phyloP scores from a whole-genome alignment of 1,140 invertebrate genomes.

The Zaprionus tsacasi region DNA sequence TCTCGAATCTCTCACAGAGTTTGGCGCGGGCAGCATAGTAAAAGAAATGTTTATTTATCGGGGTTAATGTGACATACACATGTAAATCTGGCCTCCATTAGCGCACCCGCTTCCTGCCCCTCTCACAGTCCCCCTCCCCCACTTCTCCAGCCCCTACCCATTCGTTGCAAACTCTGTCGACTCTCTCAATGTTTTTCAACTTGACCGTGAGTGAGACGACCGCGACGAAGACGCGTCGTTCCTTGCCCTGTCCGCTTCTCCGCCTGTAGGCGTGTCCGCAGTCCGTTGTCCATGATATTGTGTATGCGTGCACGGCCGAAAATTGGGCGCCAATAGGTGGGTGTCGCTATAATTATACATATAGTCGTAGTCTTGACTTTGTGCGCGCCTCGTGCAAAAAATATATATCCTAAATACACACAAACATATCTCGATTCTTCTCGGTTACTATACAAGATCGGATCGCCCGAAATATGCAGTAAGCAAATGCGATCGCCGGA shows the following conservation, averaged over 20 bases:
- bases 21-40: constrained; percentile 11
- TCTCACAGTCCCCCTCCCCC: background rate
- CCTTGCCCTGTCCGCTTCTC: constrained; percentile 40
- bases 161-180: constrained; percentile 44
- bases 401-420: constrained; percentile 44
- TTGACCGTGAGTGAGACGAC: constrained; percentile 67
- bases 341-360: constrained; percentile 81
- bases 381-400: constrained; percentile 80
- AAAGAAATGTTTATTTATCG: constrained; percentile 67
- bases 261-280: constrained; percentile 4
- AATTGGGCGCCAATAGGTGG: constrained; percentile 79
- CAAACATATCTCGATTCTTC: constrained; percentile 12
- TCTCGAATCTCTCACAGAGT: constrained; percentile 27
- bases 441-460: constrained; percentile 7
- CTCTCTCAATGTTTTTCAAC: constrained; percentile 78
- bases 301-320: constrained; percentile 44
- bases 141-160: constrained; percentile 49
- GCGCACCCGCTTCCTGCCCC: constrained; percentile 21
- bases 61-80: constrained; percentile 77
- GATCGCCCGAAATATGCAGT: constrained; percentile 24
- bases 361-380: constrained; percentile 64
- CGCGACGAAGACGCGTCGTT: constrained; percentile 13
- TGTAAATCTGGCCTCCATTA: constrained; percentile 57
- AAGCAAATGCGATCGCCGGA: constrained; percentile 16
- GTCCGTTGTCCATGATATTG: constrained; percentile 55